phyloP scores from a whole-genome alignment of 2,797 vertebrate species.

The Hyperoplus lanceolatus region DNA sequence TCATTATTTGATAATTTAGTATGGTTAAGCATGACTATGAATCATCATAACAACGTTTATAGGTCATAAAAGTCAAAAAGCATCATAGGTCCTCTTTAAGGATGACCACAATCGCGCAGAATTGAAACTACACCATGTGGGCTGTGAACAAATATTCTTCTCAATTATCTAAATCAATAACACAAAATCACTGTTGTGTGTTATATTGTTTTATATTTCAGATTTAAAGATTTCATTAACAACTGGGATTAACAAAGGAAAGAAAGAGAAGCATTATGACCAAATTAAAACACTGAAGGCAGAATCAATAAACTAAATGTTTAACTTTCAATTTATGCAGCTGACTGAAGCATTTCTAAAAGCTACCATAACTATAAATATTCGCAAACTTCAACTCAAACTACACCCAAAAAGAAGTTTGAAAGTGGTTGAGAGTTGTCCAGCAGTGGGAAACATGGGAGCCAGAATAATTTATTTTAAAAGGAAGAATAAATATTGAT shows the following conservation, averaged over 20 bases:
- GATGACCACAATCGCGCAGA: background rate
- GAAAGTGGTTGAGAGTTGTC: constrained; percentile 17
- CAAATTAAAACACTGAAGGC: constrained; percentile 11
- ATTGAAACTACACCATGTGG: background rate
- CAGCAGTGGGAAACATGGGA: constrained; percentile 8
- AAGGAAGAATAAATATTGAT: constrained; percentile 65
- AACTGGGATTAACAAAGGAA: constrained; percentile 6
- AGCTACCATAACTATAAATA: background rate
- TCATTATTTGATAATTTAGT: no score
- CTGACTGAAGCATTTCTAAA: constrained; percentile 2
- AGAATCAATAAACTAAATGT: constrained; percentile 16
- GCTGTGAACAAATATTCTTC: background rate
- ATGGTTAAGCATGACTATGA: no score
- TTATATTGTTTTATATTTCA: constrained; percentile 13
- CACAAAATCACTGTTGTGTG: background rate
- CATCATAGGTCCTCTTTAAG: no score
- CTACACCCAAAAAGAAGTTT: background rate
- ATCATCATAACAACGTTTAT: no score
- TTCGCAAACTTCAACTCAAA: no score
- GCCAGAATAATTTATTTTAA: constrained; percentile 34
- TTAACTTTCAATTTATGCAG: constrained; percentile 1
- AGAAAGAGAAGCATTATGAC: background rate
- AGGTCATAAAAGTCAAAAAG: no score
- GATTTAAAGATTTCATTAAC: background rate
- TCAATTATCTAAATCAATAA: background rate